Percentiles rank a stretch among this genome's conserved stretches.
Evolutionary conservation across 2,888 invertebrate species (phyloP).

Genomic region (Liposcelis brunnea): DNA sequence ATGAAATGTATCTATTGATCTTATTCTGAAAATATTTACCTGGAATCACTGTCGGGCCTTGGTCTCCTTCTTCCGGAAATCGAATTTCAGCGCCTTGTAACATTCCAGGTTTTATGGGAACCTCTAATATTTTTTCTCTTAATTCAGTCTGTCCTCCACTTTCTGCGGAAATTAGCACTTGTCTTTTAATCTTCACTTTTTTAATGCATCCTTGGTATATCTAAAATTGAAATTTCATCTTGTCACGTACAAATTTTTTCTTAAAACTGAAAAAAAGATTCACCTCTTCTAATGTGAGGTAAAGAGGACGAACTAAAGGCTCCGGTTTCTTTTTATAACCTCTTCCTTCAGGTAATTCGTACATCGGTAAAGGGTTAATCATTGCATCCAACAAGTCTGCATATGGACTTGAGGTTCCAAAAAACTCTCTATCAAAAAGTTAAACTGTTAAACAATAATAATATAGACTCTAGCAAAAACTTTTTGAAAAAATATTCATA

Average conservation of each 20-base stretch:
- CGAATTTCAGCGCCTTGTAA: constrained; percentile 50
- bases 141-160: constrained; percentile 42
- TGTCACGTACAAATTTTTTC: constrained; percentile 6
- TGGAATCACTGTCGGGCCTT: constrained; percentile 51
- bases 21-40: constrained; percentile 23
- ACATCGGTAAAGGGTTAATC: constrained; percentile 41
- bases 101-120: constrained; percentile 58
- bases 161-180: constrained; percentile 42
- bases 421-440: constrained; percentile 40
- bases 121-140: constrained; percentile 51
- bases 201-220: constrained; percentile 59
- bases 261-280: constrained; percentile 10
- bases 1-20: constrained; percentile 1
- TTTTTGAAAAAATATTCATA: constrained; percentile 22
- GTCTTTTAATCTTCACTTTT: constrained; percentile 61
- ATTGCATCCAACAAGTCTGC: constrained; percentile 52
- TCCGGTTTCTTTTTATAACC: constrained; percentile 46
- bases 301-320: constrained; percentile 35
- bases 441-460: too few relatives aligned
- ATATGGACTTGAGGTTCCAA: constrained; percentile 68
- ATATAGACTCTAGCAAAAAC: too few relatives aligned
- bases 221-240: constrained; percentile 18
- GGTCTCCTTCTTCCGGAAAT: constrained; percentile 66
- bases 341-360: constrained; percentile 40
- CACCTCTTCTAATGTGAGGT: constrained; percentile 42